A percentile compares a stretch with the other conserved stretches of the same genome.
Conservation (phyloP, 2,113 vertebrate genomes). For the Sphaerodactylus townsendi region DNA sequence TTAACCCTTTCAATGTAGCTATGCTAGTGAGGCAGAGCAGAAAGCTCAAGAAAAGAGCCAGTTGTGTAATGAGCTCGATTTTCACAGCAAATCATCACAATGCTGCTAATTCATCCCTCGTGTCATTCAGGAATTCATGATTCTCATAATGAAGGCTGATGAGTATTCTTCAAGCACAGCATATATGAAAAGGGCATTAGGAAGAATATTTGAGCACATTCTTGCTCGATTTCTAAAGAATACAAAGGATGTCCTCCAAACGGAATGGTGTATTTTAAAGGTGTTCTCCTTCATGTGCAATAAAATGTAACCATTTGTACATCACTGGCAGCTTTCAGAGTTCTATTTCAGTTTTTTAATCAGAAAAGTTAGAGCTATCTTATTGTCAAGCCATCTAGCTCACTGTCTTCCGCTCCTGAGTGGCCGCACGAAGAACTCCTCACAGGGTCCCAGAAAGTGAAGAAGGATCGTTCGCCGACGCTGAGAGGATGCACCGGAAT, state of each 20-base stretch:
- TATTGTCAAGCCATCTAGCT: too few relatives aligned
- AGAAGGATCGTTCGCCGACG: too few relatives aligned
- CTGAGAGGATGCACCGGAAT: too few relatives aligned
- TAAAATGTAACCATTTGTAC: neutral
- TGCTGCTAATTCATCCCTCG: neutral
- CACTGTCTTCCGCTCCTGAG: too few relatives aligned
- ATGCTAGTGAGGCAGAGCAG: neutral
- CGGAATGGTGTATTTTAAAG: neutral
- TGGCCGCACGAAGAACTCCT: too few relatives aligned
- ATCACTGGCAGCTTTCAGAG: neutral
- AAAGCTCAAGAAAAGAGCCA: neutral
- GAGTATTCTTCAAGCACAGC: neutral
- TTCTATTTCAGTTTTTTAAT: neutral
- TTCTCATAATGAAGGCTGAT: neutral
- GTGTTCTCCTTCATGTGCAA: accelerated
- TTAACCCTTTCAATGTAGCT: neutral
- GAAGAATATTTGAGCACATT: neutral
- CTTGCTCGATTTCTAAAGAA: neutral
- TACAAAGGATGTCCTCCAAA: neutral
- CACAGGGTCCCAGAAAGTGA: too few relatives aligned
- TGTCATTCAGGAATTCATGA: neutral
- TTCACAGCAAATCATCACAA: neutral
- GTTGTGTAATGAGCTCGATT: neutral
- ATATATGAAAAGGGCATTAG: neutral
- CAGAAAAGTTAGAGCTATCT: too few relatives aligned